Evolutionary conservation across 2,797 vertebrate genomes (phyloP).

Genomic region (Thaleichthys pacificus): DNA sequence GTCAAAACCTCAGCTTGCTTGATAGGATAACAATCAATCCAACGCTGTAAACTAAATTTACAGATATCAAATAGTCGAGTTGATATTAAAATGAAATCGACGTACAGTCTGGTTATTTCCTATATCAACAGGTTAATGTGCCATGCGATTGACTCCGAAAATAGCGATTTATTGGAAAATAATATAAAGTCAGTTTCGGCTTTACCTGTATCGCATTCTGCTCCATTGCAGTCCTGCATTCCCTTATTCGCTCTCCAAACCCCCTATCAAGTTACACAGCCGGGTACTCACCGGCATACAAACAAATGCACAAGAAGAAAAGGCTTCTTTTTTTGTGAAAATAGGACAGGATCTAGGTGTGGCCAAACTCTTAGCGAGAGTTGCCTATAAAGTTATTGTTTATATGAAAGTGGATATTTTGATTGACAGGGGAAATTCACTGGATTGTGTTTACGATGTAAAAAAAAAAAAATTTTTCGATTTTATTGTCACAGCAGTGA

Average conservation of each 20-base stretch:
- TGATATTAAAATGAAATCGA: slow-evolving; percentile 15
- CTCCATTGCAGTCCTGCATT: slow-evolving; percentile 84
- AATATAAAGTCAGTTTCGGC: slow-evolving; percentile 57
- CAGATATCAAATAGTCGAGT: slow-evolving; percentile 14
- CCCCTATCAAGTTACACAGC: slow-evolving; percentile 49
- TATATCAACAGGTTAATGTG: slow-evolving; percentile 32
- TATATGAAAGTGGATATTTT: slow-evolving; percentile 34
- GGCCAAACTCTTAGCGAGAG: slow-evolving; percentile 74
- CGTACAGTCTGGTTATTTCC: slow-evolving; percentile 26
- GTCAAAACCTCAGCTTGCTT: slow-evolving; percentile 51
- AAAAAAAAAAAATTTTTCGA: background rate
- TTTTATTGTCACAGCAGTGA: background rate
- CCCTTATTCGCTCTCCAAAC: slow-evolving; percentile 56
- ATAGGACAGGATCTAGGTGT: slow-evolving; percentile 76
- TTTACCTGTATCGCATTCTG: slow-evolving; percentile 84
- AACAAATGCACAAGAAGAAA: slow-evolving; percentile 68
- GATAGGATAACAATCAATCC: slow-evolving; percentile 73
- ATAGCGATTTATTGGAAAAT: slow-evolving; percentile 50
- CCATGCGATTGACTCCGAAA: background rate
- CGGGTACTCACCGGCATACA: slow-evolving; percentile 70
- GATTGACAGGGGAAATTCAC: background rate
- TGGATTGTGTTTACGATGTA: background rate
- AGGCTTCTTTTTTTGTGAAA: slow-evolving; percentile 55
- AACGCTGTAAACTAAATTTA: slow-evolving; percentile 50
- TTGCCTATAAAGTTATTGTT: slow-evolving; percentile 59